Conservation (phyloP, 2,113 vertebrate species). For the Pseudorectes ferrugineus region DNA sequence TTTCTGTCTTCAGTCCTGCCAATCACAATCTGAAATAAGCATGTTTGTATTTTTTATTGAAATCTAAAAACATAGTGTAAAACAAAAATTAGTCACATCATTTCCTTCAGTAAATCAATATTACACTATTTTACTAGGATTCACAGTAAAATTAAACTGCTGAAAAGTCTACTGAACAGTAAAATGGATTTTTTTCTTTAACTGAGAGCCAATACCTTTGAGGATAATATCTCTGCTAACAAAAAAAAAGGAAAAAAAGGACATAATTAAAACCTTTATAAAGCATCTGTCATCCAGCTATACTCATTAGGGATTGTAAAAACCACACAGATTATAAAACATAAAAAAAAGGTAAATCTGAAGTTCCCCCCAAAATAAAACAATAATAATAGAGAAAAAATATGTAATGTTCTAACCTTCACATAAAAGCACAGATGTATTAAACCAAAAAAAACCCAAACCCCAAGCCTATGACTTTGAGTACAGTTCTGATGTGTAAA, state of each 20-base stretch:
- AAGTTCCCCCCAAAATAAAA: not conserved
- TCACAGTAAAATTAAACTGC: not conserved
- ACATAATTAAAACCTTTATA: conserved; percentile 18
- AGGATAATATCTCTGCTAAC: not conserved
- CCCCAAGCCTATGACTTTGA: not conserved
- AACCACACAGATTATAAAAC: not conserved
- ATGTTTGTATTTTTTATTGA: not conserved
- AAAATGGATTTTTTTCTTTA: not conserved
- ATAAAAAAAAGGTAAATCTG: not conserved
- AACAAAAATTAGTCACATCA: not conserved
- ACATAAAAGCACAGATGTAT: not conserved
- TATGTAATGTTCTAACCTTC: not conserved
- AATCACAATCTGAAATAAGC: not conserved
- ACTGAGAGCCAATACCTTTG: not conserved
- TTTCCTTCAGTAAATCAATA: not conserved
- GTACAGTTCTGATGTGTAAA: conserved; percentile 22
- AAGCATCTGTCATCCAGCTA: not conserved
- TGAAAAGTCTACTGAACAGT: not conserved
- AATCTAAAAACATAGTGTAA: not conserved
- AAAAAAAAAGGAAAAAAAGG: not conserved
- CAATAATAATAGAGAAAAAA: not conserved
- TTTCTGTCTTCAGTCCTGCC: not conserved
- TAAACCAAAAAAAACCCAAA: not conserved
- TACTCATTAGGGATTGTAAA: not conserved
- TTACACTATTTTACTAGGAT: not conserved